Base-by-base conservation (phyloP, 2,797 vertebrate genomes). In the Philypnodon macrostomus region DNA sequence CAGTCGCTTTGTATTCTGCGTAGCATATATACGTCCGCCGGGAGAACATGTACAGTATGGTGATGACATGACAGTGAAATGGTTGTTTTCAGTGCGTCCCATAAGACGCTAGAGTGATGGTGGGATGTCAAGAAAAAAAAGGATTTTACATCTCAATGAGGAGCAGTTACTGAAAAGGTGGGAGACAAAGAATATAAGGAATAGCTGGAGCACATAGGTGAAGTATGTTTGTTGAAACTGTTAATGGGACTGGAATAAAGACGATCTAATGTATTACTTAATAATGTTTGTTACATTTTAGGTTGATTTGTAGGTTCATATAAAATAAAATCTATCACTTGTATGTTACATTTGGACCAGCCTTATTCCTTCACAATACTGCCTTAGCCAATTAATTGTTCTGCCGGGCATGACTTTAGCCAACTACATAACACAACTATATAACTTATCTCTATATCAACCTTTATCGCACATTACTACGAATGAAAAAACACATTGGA, bases 131-230 rank as follows among this genome's bases (percentile, higher is more conserved):
- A 37, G 16, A 14, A 39, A 23, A 21, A 30, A 42, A 40, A 14
- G 44, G 57, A 52, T 58, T 60, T 58, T 71, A 12, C 55, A 72
- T 71, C 64, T 64, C 58, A 61, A 74, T 70, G 45, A 58, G 55
- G 42, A 44, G 44, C 45, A 37, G 19, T 50, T 67, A 30, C 55
- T 42, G 26, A 47, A 45, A 46, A 42, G 23, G 41, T 62, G 65
- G 64, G 37, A 46, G 53, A 53, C 41, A 44, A 31, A 50, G 52
- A 31, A 30, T 16, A 15, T 37, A 44, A 53, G 17, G 50, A 50
- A 9, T 5, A 12, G 27, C 41, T 4, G 19, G 32, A 15, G 12
- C 18, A 18, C 30, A 19, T 18, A 11, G 47, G 9, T 18, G 15
- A 26, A 26, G 8, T 10, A n/a, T 21, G 44, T 62, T 48, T 4